Evolutionary conservation across 2,888 invertebrate species (phyloP).

Genomic region (Busseola fusca): DNA sequence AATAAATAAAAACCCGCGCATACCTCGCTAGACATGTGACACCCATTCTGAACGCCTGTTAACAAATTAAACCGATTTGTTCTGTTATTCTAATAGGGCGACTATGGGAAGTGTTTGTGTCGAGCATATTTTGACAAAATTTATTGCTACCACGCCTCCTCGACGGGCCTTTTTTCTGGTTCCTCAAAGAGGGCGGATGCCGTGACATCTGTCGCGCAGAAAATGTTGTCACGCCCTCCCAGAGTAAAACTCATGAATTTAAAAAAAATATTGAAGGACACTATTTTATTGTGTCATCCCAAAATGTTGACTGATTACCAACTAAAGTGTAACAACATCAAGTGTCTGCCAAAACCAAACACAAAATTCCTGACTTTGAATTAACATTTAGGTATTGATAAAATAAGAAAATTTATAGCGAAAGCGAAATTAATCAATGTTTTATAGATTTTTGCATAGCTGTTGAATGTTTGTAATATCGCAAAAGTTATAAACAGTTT

Average conservation of each 20-base stretch:
- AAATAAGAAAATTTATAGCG: background rate
- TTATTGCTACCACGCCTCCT: conserved; percentile 88
- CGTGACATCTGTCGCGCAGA: conserved; percentile 84
- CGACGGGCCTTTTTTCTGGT: conserved; percentile 77
- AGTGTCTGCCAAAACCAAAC: background rate
- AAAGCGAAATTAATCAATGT: background rate
- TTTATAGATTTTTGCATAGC: background rate
- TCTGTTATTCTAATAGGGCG: conserved; percentile 88
- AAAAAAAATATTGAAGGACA: conserved; percentile 69
- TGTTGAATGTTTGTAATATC: background rate
- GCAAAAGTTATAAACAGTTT: background rate
- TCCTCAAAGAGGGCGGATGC: conserved; percentile 79
- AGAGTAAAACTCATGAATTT: conserved; percentile 72
- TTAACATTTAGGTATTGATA: background rate
- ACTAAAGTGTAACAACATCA: background rate
- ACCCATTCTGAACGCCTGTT: conserved; percentile 86
- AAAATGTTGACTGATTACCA: background rate
- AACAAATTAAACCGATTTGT: conserved; percentile 88
- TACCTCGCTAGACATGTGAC: conserved; percentile 85
- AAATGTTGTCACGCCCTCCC: conserved; percentile 80
- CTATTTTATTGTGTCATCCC: conserved; percentile 4
- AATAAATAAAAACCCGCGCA: conserved; percentile 77
- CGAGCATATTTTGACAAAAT: conserved; percentile 89
- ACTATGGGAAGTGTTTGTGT: conserved; percentile 87
- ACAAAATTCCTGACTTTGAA: background rate